Base-by-base conservation (phyloP, 1,140 invertebrate genomes). In the Drosophila gunungcola region DNA sequence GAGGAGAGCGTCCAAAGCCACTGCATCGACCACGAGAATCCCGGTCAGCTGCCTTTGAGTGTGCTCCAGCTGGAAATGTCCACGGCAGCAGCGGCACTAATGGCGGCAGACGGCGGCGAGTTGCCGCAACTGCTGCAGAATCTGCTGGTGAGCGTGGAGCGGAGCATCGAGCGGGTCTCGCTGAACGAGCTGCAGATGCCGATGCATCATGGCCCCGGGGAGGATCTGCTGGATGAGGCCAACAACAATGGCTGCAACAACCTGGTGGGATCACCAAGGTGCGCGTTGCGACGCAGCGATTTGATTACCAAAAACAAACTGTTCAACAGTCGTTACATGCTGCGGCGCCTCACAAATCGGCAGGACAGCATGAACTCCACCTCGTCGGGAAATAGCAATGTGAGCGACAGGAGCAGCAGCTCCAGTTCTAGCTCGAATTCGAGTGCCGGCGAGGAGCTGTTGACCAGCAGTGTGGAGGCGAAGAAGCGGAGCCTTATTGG, bases 81-180 rank as follows among this genome's bases (percentile, higher is more conserved):
- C 56, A 88, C 68, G 79, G 84, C 79, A 42, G 70, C 82, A 54
- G 73, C 80, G 56, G 80, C 81, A 58, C 38, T 73, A 58, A 65
- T 77, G 73, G 52, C 73, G 4, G 38, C 54, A 16, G 73, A 76
- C 43, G 46, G 73, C 56, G 93, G 93, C 29, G 94, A 95, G 39
- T 80, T 95, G 43, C 94, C 94, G 16, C 93, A 94, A 61, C 92
- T 95, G 61, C 93, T 95, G 57, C 94, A 94, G 73, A 94, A 93
- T 77, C 93, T 95, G 27, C 91, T 96, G 42, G 94, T 95, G 21
- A 94, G 94, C 51, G 94, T 95, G 25, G 95, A 96, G 89, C 93
- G 94, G n/a, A 95, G 94, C 65, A 95, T 96, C 72, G 94, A 95
- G 79, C 93, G 95, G 32, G 94, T 95, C 36, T 95, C 95, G 29